Conservation (phyloP, 2,113 vertebrate genomes). For the Cololabis saira region DNA sequence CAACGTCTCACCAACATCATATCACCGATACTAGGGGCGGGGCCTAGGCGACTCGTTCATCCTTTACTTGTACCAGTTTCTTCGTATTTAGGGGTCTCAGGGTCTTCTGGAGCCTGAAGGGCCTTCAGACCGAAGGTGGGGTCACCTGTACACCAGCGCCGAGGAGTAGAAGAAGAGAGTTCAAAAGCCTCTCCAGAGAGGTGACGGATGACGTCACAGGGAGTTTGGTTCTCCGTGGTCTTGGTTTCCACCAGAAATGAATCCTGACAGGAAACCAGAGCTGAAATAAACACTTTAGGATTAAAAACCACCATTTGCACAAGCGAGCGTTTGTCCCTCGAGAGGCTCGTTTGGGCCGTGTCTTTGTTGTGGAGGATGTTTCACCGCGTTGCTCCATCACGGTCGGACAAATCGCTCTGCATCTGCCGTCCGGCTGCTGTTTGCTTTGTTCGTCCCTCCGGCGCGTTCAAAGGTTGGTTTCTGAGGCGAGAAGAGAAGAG, state of each 20-base stretch:
- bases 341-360: neutral
- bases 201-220: no score
- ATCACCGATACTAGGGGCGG: no score
- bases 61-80: no score
- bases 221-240: no score
- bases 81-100: no score
- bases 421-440: constrained; percentile 57
- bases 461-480: constrained; percentile 55
- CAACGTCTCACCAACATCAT: no score
- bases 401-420: constrained; percentile 25
- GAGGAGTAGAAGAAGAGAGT: no score
- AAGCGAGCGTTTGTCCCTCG: neutral
- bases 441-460: constrained; percentile 55
- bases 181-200: no score
- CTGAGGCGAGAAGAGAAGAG: constrained; percentile 41
- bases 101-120: no score
- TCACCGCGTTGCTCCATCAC: constrained; percentile 51
- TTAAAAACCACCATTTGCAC: neutral
- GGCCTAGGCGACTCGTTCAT: no score
- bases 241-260: neutral
- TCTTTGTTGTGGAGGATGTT: constrained; percentile 40
- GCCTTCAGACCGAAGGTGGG: no score
- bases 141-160: no score
- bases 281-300: neutral
- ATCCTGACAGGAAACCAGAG: neutral